Evolutionary conservation across 2,888 invertebrate species (phyloP).

Genomic region (Apamea epomidion): DNA sequence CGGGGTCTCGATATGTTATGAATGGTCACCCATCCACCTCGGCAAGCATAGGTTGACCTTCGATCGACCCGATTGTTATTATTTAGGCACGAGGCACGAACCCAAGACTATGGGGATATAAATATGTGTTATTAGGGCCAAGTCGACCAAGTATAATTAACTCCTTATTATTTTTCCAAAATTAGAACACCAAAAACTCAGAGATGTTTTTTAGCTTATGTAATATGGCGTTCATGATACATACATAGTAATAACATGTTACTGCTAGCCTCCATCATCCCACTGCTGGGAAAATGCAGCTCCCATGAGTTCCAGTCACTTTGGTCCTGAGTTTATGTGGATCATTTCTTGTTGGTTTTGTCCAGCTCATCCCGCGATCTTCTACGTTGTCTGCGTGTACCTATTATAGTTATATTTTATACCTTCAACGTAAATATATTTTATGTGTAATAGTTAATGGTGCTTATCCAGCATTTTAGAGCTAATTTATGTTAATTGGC

Average conservation of each 20-base stretch:
- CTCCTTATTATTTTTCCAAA: background rate
- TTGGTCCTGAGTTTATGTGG: background rate
- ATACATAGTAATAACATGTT: background rate
- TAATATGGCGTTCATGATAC: background rate
- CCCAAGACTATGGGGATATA: background rate
- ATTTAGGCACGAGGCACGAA: background rate
- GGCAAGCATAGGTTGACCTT: too few species aligned
- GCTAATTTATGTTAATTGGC: constrained; percentile 24
- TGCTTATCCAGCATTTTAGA: constrained; percentile 5
- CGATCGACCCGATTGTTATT: background rate
- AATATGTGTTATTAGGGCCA: too few species aligned
- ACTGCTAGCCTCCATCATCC: background rate
- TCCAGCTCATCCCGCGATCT: background rate
- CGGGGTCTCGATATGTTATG: background rate
- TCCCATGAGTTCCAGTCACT: background rate
- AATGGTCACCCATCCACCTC: background rate
- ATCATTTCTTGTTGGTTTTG: background rate
- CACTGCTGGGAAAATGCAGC: background rate
- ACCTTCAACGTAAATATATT: background rate
- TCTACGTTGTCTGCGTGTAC: background rate
- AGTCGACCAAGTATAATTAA: background rate
- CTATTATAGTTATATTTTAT: constrained; percentile 7
- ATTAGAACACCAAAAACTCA: background rate
- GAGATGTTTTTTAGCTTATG: background rate
- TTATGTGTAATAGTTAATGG: background rate